Evolutionary conservation across 2,888 invertebrate genomes (phyloP), one percentile per base, ranked within the genome.

Genomic region (Leptothorax acervorum): DNA sequence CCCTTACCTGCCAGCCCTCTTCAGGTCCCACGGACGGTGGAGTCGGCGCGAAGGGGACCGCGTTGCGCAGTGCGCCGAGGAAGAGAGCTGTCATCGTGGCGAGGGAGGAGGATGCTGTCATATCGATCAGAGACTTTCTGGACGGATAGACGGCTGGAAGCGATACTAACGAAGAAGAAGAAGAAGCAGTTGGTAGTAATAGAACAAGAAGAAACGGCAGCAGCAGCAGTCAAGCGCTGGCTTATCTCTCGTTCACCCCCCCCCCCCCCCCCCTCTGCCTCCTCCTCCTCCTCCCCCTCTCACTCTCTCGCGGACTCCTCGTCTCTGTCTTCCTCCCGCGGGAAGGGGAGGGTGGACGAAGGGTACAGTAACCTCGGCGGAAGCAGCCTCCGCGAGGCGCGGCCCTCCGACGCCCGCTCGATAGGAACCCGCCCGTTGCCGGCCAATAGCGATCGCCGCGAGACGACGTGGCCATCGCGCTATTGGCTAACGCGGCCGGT

Each of bases 341-440:
- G 86, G 79, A 84, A 85, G 84, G 73, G 55, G 48, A 31, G 66
- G 86, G 85, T 87, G 84, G 66, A 66, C 66, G 85, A 89, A 84
- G 85, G 90, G 90, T 90, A 83, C 90, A 87, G 70, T 90, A 88
- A 90, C 90, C 90, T 87, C 90, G 35, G 51, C 31, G 31, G 86
- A 87, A 74, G 84, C 82, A 87, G 85, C 70, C 90, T 84, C 85
- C 42, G 90, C 92, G 91, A 94, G 95, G 94, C 93, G 94, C 94
- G 94, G 94, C 94, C 92, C 92, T 92, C 87, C 91, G 92, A 90
- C 92, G 91, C 87, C 91, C 94, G 94, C 93, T 94, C 94, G 94
- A 94, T 95, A 94, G 93, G 92, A 92, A 90, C 91, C 91, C 83
- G 82, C 89, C 90, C 87, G 87, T 76, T 85, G 87, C 42, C 91